Percentiles rank a stretch among this genome's conserved stretches.
Conservation (phyloP, 2,888 invertebrate genomes). For the Molanna angustata region DNA sequence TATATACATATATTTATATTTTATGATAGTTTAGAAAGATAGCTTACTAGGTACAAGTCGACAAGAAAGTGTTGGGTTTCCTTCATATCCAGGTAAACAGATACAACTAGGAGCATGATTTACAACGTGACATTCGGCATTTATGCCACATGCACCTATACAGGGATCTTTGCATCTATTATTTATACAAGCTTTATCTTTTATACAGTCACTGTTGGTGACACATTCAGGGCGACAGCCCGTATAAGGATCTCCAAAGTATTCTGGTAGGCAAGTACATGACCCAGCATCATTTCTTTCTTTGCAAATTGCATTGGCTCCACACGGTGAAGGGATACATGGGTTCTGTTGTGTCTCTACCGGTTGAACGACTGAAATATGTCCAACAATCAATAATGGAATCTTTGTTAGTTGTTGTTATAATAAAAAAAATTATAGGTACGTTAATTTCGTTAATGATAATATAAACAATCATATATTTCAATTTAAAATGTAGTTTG, state of each 20-base stretch:
- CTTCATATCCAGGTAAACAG: conserved; percentile 74
- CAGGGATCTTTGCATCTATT: conserved; percentile 86
- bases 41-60: conserved; percentile 34
- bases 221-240: conserved; percentile 86
- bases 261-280: conserved; percentile 77
- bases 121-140: conserved; percentile 74
- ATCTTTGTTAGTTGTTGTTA: too few species aligned
- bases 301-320: conserved; percentile 80
- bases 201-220: conserved; percentile 75
- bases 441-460: conserved; percentile 12
- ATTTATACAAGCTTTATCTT: conserved; percentile 75
- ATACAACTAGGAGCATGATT: conserved; percentile 82
- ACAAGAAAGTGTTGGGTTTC: conserved; percentile 68
- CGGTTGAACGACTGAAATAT: conserved; percentile 54
- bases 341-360: conserved; percentile 69
- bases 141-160: conserved; percentile 75
- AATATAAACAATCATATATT: too few species aligned
- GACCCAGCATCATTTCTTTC: conserved; percentile 80
- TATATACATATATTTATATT: not conserved
- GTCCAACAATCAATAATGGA: too few species aligned
- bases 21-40: conserved; percentile 10
- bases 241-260: conserved; percentile 83
- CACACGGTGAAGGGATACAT: conserved; percentile 84
- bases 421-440: conserved; percentile 1
- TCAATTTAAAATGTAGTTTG: too few species aligned